Conservation (phyloP, 2,113 vertebrate species). For the Cisticola juncidis region DNA sequence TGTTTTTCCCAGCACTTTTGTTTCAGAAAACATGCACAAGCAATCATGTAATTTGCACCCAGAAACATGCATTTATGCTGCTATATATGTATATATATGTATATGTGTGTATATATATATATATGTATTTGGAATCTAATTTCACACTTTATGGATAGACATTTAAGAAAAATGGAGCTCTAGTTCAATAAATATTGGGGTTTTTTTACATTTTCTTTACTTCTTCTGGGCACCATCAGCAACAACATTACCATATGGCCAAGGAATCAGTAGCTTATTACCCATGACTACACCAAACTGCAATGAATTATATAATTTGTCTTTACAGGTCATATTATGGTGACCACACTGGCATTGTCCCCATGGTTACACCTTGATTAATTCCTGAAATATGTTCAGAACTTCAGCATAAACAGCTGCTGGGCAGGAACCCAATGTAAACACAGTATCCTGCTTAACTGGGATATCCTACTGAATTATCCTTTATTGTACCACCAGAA, state of each 20-base stretch:
- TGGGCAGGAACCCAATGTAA: constrained; percentile 31
- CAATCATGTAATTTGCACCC: not conserved
- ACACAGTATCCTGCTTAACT: constrained; percentile 15
- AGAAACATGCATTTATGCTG: not conserved
- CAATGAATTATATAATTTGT: not conserved
- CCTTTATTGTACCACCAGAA: constrained; percentile 11
- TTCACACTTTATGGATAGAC: not conserved
- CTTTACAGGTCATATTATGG: not conserved
- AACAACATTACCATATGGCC: not conserved
- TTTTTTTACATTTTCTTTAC: not conserved
- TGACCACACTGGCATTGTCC: not conserved
- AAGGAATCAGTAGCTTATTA: not conserved
- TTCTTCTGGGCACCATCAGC: not conserved
- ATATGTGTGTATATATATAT: not conserved
- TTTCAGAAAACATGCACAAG: not conserved
- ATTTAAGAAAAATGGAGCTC: not conserved
- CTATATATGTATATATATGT: too few relatives aligned
- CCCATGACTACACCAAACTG: not conserved
- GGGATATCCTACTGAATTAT: constrained; percentile 30
- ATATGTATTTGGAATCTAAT: not conserved
- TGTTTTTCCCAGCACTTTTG: not conserved
- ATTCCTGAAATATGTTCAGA: not conserved
- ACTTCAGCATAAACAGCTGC: not conserved
- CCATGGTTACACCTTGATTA: constrained; percentile 36
- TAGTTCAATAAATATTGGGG: not conserved